Percentiles rank a stretch among this genome's conserved stretches.
phyloP scores from a whole-genome alignment of 2,888 invertebrate species.

The Aricia artaxerxes region DNA sequence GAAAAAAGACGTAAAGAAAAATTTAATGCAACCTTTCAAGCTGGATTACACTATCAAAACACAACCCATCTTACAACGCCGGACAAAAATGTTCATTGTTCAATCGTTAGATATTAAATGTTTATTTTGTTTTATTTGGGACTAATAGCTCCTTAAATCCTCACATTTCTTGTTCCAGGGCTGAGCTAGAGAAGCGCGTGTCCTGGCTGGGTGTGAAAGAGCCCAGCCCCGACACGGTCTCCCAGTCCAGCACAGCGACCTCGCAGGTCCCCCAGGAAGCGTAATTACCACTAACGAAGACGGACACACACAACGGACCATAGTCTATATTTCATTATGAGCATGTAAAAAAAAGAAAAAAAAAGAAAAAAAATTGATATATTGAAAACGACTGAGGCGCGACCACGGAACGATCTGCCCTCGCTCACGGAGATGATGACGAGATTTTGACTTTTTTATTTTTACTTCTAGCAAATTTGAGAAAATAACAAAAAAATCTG shows the following conservation, averaged over 20 bases:
- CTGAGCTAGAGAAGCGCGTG: slow-evolving; percentile 89
- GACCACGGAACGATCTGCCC: slow-evolving; percentile 7
- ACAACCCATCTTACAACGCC: too few species aligned
- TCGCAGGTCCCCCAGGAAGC: slow-evolving; percentile 59
- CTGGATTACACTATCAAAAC: too few species aligned
- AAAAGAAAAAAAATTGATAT: slow-evolving; percentile 18
- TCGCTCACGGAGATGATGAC: neutral
- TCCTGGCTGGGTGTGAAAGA: slow-evolving; percentile 89
- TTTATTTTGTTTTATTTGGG: too few species aligned
- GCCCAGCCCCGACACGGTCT: slow-evolving; percentile 77
- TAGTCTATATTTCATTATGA: slow-evolving; percentile 9
- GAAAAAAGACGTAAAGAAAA: too few species aligned
- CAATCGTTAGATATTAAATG: too few species aligned
- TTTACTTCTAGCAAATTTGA: slow-evolving; percentile 13
- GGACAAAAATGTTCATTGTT: too few species aligned
- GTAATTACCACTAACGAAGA: slow-evolving; percentile 40
- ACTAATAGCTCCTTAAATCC: too few species aligned
- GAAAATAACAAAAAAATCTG: neutral
- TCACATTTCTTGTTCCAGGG: slow-evolving; percentile 59
- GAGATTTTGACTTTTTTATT: neutral
- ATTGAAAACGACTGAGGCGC: slow-evolving; percentile 12
- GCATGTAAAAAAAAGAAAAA: neutral
- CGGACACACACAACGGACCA: slow-evolving; percentile 12
- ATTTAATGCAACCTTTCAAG: too few species aligned
- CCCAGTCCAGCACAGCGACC: slow-evolving; percentile 67